phyloP scores from a whole-genome alignment of 1,140 invertebrate genomes.

The Ips typographus region DNA sequence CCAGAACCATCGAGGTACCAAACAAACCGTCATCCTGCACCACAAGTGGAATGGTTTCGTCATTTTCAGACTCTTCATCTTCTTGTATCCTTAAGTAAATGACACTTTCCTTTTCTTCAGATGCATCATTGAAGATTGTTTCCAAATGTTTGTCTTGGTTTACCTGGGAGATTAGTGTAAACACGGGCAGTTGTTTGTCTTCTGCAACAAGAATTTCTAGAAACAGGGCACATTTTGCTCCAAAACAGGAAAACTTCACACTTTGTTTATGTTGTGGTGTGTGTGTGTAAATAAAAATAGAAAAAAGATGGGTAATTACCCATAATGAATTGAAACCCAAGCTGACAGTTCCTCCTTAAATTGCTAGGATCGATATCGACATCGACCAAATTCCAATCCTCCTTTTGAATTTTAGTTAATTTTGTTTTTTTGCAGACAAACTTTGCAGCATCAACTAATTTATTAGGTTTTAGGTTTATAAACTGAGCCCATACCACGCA shows the following conservation, averaged over 20 bases:
- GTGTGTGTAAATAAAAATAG: conserved; percentile 25
- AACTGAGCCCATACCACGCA: too few species aligned
- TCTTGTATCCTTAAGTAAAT: conserved; percentile 36
- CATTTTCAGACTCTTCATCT: conserved; percentile 13
- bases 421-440: too few species aligned
- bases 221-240: not conserved
- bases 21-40: conserved; percentile 6
- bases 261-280: not conserved
- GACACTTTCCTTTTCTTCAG: conserved; percentile 24
- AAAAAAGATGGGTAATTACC: conserved; percentile 42
- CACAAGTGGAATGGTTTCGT: conserved; percentile 17
- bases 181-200: conserved; percentile 10
- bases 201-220: conserved; percentile 17
- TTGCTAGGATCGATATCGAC: too few species aligned
- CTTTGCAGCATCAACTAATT: too few species aligned
- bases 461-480: too few species aligned
- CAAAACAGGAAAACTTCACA: not conserved
- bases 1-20: conserved; percentile 13
- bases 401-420: too few species aligned
- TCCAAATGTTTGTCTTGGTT: not conserved
- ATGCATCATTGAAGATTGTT: conserved; percentile 1
- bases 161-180: conserved; percentile 10
- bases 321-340: conserved; percentile 26
- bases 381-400: too few species aligned
- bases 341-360: too few species aligned